Evolutionary conservation across 2,113 vertebrate species (phyloP).

Genomic region (Odontesthes bonariensis): DNA sequence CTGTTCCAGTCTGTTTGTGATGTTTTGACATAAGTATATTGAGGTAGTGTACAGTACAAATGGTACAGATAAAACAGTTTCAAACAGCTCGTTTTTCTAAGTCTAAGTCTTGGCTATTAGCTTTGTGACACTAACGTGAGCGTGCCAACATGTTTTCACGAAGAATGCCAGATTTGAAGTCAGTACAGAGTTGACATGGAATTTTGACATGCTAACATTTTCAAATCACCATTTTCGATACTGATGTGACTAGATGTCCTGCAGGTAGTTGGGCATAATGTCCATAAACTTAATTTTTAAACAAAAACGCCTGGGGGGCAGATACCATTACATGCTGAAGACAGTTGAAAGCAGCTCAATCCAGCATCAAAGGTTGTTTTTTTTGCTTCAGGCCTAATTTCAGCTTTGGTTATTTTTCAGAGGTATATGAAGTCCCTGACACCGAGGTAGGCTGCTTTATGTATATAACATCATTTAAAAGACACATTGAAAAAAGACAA

Average conservation of each 20-base stretch:
- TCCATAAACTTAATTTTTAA: not conserved
- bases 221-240: not conserved
- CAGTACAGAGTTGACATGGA: no score
- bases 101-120: not conserved
- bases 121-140: not conserved
- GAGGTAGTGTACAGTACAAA: not conserved
- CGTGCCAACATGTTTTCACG: no score
- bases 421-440: slow-evolving; percentile 85
- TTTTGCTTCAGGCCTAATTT: slow-evolving; percentile 10
- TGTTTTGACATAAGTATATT: no score
- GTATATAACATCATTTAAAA: not conserved
- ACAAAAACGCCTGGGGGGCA: not conserved
- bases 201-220: no score
- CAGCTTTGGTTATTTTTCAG: slow-evolving; percentile 67
- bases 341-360: not conserved
- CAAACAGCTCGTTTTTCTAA: not conserved
- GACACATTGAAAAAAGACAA: no score
- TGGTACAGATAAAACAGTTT: not conserved
- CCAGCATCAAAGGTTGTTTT: not conserved
- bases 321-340: not conserved
- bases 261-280: not conserved
- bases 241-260: not conserved
- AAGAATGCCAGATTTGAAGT: no score
- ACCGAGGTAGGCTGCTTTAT: slow-evolving; percentile 77
- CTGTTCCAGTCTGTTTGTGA: no score